A percentile compares a stretch with the other conserved stretches of the same genome.
phyloP scores from a whole-genome alignment of 2,888 invertebrate genomes.

The Ophioninae sp. region DNA sequence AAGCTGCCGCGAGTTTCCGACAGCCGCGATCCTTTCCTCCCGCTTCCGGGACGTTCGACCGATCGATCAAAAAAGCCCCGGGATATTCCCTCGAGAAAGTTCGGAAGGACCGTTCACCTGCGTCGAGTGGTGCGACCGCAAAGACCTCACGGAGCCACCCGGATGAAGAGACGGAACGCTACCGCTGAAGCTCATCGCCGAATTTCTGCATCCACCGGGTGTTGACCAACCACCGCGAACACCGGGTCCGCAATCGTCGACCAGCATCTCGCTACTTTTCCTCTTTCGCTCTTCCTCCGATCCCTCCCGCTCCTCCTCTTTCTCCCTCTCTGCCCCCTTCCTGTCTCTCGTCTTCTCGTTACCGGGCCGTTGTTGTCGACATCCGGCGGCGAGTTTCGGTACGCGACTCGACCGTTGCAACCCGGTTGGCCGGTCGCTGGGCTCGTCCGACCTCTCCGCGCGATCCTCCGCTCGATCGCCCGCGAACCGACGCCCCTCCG shows the following conservation, averaged over 20 bases:
- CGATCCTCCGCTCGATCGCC: conserved; percentile 48
- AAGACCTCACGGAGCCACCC: conserved; percentile 76
- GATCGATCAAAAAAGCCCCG: neutral
- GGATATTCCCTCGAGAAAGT: neutral
- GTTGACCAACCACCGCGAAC: conserved; percentile 77
- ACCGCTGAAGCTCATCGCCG: conserved; percentile 78
- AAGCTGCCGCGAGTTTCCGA: neutral
- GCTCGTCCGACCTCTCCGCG: conserved; percentile 17
- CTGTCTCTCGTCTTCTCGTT: conserved; percentile 32
- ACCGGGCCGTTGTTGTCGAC: conserved; percentile 48
- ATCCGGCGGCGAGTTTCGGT: conserved; percentile 49
- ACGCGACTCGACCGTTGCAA: conserved; percentile 37
- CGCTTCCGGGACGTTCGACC: neutral
- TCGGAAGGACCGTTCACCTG: too few relatives aligned
- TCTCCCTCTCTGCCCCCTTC: neutral
- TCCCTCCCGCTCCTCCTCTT: neutral
- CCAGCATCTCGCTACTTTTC: conserved; percentile 75
- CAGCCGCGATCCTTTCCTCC: neutral
- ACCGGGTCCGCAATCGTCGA: conserved; percentile 76
- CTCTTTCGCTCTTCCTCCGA: neutral
- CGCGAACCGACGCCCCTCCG: conserved; percentile 9
- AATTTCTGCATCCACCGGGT: conserved; percentile 77
- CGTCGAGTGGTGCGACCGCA: conserved; percentile 77
- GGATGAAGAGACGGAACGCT: conserved; percentile 79
- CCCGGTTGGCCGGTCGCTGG: conserved; percentile 11